phyloP scores from a whole-genome alignment of 2,113 vertebrate genomes.

The Telmatochromis sp. region DNA sequence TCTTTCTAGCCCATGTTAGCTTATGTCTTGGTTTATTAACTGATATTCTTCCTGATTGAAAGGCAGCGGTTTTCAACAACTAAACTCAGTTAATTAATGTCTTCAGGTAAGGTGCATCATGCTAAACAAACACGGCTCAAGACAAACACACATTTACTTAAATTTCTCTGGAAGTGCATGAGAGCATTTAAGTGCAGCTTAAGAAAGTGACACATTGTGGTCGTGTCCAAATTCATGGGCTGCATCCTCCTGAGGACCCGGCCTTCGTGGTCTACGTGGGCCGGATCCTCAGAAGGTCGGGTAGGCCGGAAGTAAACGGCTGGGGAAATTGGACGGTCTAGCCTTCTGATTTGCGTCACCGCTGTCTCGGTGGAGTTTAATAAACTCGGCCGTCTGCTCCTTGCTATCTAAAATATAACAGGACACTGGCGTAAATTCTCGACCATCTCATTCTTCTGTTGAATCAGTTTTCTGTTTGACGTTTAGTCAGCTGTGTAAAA shows the following conservation, averaged over 20 bases:
- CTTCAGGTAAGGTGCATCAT: background rate
- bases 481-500: no score
- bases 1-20: background rate
- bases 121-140: background rate
- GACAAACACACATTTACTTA: background rate
- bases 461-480: no score
- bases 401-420: no score
- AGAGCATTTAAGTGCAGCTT: background rate
- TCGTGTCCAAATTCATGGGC: no score
- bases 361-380: no score
- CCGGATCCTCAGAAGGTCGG: no score
- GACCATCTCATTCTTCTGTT: fast-evolving
- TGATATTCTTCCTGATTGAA: background rate
- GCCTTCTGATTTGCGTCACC: fast-evolving
- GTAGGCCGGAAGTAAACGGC: no score
- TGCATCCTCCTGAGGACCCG: no score
- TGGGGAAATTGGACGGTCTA: no score
- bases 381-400: no score
- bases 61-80: fast-evolving
- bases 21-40: background rate
- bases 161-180: background rate
- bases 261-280: no score
- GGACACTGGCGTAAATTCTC: fast-evolving
- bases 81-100: background rate
- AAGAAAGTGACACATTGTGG: background rate